A percentile compares a stretch with the other conserved stretches of the same genome.
Conservation (phyloP, 2,113 vertebrate genomes). For the Delphinus delphis region DNA sequence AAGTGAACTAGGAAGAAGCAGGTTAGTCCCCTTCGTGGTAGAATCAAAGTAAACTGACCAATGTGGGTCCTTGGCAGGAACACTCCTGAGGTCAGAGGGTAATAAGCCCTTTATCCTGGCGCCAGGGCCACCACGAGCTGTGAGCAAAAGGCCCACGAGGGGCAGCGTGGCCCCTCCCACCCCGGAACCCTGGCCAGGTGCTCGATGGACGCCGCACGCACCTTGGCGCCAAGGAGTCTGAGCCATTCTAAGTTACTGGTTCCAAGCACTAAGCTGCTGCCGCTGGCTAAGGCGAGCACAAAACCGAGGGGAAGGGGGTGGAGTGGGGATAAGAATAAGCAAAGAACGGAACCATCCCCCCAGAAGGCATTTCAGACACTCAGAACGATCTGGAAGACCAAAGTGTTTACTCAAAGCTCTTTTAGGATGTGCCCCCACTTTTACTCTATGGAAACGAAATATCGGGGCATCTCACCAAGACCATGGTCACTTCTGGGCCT, state of each 20-base stretch:
- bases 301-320: not conserved
- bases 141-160: not conserved
- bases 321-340: not conserved
- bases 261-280: conserved; percentile 55
- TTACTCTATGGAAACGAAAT: not conserved
- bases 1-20: not conserved
- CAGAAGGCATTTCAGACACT: not conserved
- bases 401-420: not conserved
- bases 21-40: not conserved
- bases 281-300: not conserved
- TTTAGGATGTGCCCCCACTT: not conserved
- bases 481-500: not conserved
- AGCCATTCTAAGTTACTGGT: conserved; percentile 9
- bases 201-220: not conserved
- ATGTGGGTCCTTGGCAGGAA: not conserved
- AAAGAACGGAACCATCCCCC: not conserved
- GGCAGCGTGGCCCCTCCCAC: not conserved
- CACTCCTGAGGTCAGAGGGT: not conserved
- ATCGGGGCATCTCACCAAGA: not conserved
- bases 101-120: not conserved
- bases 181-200: conserved; percentile 21
- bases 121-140: not conserved
- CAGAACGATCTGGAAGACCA: not conserved
- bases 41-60: not conserved
- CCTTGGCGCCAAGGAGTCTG: conserved; percentile 74